Base-by-base conservation (phyloP, 1,140 invertebrate genomes). In the Zaprionus lachaisei region DNA sequence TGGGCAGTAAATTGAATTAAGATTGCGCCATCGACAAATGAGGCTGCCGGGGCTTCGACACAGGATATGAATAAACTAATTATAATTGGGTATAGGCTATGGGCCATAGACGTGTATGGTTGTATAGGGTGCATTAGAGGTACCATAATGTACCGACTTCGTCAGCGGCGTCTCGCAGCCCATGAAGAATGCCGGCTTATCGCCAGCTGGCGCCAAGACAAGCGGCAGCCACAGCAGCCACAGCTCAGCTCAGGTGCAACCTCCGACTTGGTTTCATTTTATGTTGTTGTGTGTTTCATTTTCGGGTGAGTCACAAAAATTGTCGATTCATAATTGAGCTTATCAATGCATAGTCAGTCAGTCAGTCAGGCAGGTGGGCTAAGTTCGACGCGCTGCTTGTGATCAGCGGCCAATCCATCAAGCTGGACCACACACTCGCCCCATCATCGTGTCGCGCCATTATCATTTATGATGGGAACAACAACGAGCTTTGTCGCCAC, bases 31-130 rank as follows among this genome's bases (percentile, higher is more conserved):
- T 83, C 74, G 82, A 91, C 80, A 90, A 90, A 90, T 90, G 82
- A 90, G 82, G 80, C 73, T 77, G 83, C 80, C 31, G 70, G 63
- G 72, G 51, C 84, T 81, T 84, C 83, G 81, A 85, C 77, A 90
- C 82, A 85, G 85, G 82, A 90, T 90, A 91, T 90, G 86, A 85
- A 90, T 85, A 90, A 90, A 89, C 86, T 90, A 90, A 89, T 90
- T 91, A 89, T 89, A 89, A 89, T 87, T 87, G 66, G 75, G 68
- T 47, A 47, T 47, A 68, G 51, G 26, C 37, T 65, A 72, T 77
- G 73, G 71, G 17, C 6, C 56, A 37, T 73, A 17, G 55, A 24
- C 51, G 5, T 61, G 26, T 61, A 28, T 47, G 56, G 54, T 24
- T 34, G 55, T 38, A 51, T 38, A 51, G 22, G 47, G 55, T 75